Evolutionary conservation across 1,140 invertebrate species (phyloP).

Genomic region (Heliconius himera): DNA sequence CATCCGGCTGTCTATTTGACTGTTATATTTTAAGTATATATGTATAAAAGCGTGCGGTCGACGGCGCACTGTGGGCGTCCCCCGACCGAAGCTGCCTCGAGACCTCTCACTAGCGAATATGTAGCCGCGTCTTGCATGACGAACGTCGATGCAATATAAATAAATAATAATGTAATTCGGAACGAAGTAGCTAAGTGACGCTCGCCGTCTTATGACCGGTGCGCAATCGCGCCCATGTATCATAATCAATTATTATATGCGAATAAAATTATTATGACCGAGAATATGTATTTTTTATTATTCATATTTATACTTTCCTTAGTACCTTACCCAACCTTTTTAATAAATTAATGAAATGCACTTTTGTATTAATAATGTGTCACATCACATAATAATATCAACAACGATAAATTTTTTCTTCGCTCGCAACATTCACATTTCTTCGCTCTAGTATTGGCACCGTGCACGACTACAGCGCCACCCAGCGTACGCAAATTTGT

Average conservation of each 20-base stretch:
- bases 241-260: constrained; percentile 81
- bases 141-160: constrained; percentile 75
- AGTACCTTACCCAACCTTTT: not conserved
- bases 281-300: constrained; percentile 35
- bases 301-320: constrained; percentile 2
- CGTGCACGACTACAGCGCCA: too few species aligned
- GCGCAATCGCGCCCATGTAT: constrained; percentile 72
- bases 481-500: too few species aligned
- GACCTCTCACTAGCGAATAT: constrained; percentile 79
- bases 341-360: not conserved
- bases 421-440: too few species aligned
- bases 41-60: constrained; percentile 64
- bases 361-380: too few species aligned
- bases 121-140: constrained; percentile 74
- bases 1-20: constrained; percentile 74
- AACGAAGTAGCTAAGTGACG: constrained; percentile 53
- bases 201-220: constrained; percentile 53
- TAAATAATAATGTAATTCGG: constrained; percentile 74
- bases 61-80: constrained; percentile 56
- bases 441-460: too few species aligned
- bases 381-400: too few species aligned
- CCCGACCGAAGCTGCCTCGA: constrained; percentile 67
- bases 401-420: too few species aligned
- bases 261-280: constrained; percentile 80
- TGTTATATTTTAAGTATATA: constrained; percentile 78